These are phyloP conservation scores for Ctenomys sociabilis DNA, from an alignment of 2,113 vertebrate genomes.

Conservation along the genomic window DNA sequence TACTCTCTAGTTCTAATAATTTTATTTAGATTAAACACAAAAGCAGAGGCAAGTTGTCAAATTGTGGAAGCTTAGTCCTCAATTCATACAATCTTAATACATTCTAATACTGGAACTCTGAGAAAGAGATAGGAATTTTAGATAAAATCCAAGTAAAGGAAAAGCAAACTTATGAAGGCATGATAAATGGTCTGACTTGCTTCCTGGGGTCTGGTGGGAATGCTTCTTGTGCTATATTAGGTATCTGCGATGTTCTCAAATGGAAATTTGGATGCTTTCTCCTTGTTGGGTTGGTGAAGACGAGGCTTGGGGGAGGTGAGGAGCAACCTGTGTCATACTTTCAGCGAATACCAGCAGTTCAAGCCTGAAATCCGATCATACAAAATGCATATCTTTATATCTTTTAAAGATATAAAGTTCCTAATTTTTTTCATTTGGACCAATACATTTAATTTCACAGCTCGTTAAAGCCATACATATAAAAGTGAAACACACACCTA, in stretches of 20 bases:
- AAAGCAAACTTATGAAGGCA: neutral
- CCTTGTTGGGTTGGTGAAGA: neutral
- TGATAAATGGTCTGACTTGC: neutral
- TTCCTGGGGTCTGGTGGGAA: neutral
- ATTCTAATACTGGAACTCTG: neutral
- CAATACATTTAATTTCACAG: neutral
- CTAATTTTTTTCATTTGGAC: neutral
- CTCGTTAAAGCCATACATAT: neutral
- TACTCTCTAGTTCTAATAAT: neutral
- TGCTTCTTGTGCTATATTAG: neutral
- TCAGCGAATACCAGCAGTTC: neutral
- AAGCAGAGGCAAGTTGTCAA: slow-evolving; percentile 4
- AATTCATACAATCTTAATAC: neutral
- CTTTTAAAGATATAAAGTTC: no score
- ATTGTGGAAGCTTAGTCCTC: neutral
- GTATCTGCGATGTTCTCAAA: neutral
- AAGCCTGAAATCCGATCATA: neutral
- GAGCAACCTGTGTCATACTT: neutral
- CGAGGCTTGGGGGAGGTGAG: neutral
- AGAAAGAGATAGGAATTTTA: neutral
- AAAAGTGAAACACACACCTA: neutral
- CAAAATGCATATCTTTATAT: neutral
- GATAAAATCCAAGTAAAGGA: neutral
- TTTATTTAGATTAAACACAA: slow-evolving; percentile 36
- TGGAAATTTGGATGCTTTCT: neutral